phyloP scores from a whole-genome alignment of 1,140 invertebrate species.

The Aphaenogaster floridana region DNA sequence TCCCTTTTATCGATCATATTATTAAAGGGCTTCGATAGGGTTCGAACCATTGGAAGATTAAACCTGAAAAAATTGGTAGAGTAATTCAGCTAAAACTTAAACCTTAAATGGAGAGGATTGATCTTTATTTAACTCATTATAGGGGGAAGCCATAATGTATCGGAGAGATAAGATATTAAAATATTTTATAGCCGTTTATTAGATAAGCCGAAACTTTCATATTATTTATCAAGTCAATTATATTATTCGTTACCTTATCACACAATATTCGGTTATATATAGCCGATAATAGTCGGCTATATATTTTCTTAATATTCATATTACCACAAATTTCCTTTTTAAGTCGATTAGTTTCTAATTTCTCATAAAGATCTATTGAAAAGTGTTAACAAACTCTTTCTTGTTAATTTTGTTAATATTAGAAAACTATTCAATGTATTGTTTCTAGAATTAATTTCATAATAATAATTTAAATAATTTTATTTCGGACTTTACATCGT shows the following conservation, averaged over 20 bases:
- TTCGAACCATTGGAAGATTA: constrained; percentile 10
- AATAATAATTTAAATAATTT: constrained; percentile 7
- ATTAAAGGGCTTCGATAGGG: not conserved
- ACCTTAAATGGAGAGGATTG: not conserved
- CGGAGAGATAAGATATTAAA: not conserved
- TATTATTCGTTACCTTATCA: not conserved
- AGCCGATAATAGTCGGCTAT: not conserved
- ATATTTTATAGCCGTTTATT: constrained; percentile 13
- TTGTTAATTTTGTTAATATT: not conserved
- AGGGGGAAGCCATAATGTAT: not conserved
- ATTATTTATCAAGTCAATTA: not conserved
- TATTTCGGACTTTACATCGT: not conserved
- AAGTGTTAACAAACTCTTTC: not conserved
- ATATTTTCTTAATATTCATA: not conserved
- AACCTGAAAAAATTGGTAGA: not conserved
- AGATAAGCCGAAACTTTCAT: not conserved
- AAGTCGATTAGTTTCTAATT: not conserved
- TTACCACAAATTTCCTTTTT: not conserved
- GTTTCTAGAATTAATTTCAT: not conserved
- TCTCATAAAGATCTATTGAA: not conserved
- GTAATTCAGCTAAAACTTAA: constrained; percentile 33
- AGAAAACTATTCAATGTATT: constrained; percentile 3
- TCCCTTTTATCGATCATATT: constrained; percentile 39
- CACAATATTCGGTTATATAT: not conserved
- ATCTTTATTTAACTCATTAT: constrained; percentile 27